Evolutionary conservation across 1,140 invertebrate species (phyloP).

Genomic region (Phocides pigmalion): DNA sequence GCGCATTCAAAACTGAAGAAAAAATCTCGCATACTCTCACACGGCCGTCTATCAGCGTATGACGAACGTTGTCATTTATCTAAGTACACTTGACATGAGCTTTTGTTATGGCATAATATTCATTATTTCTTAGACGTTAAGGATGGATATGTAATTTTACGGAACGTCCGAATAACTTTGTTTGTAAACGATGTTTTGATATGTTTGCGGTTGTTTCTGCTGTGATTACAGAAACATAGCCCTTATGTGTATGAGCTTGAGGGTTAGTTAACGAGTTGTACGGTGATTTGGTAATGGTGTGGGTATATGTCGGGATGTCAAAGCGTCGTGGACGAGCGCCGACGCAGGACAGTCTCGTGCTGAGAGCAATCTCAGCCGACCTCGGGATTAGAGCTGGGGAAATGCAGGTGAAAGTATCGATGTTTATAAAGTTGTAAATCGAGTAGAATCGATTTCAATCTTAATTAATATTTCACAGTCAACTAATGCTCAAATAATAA

Average conservation of each 20-base stretch:
- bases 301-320: slow-evolving; percentile 76
- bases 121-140: slow-evolving; percentile 30
- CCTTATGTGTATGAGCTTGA: slow-evolving; percentile 39
- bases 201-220: neutral
- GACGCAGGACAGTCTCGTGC: slow-evolving; percentile 80
- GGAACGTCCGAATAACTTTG: slow-evolving; percentile 21
- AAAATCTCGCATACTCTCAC: slow-evolving; percentile 60
- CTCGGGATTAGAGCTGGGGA: slow-evolving; percentile 58
- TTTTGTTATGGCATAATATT: slow-evolving; percentile 19
- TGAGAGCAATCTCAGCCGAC: slow-evolving; percentile 80
- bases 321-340: slow-evolving; percentile 81
- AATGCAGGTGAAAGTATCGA: slow-evolving; percentile 50
- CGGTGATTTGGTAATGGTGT: slow-evolving; percentile 40
- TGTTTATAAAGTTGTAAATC: slow-evolving; percentile 11
- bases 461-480: too few relatives aligned
- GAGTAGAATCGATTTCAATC: too few relatives aligned
- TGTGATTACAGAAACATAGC: slow-evolving; percentile 27
- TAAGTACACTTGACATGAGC: slow-evolving; percentile 6
- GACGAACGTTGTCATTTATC: slow-evolving; percentile 54
- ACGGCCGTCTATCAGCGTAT: slow-evolving; percentile 77
- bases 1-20: slow-evolving; percentile 65
- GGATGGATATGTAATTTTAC: slow-evolving; percentile 21
- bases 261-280: slow-evolving; percentile 35
- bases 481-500: too few relatives aligned
- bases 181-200: neutral